Conservation (phyloP, 1,140 invertebrate genomes). For the Cecropterus lyciades region DNA sequence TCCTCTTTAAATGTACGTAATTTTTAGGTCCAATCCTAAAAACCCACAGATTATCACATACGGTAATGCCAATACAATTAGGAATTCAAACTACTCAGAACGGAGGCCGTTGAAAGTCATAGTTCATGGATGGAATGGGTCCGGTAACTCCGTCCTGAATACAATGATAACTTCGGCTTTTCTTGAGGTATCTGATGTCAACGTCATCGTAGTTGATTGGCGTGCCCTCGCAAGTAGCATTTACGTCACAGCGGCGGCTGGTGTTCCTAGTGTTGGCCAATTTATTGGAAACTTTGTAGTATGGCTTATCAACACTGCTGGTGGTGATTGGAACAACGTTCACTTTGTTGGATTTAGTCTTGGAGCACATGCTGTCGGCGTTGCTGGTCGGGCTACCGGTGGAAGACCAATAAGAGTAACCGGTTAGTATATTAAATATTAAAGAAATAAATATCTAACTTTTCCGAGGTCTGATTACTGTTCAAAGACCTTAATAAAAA, state of each 20-base stretch:
- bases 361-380: slow-evolving; percentile 95
- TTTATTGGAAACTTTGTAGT: slow-evolving; percentile 74
- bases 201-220: slow-evolving; percentile 84
- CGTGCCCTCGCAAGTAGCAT: slow-evolving; percentile 38
- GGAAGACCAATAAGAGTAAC: not conserved
- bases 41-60: slow-evolving; percentile 49
- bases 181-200: slow-evolving; percentile 73
- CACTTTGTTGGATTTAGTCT: slow-evolving; percentile 95
- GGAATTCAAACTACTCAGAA: slow-evolving; percentile 54
- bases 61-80: slow-evolving; percentile 47
- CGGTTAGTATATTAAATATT: not conserved
- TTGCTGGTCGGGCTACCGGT: slow-evolving; percentile 80
- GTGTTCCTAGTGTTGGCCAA: slow-evolving; percentile 75
- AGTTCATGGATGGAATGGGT: slow-evolving; percentile 69
- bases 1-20: not conserved
- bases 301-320: slow-evolving; percentile 61
- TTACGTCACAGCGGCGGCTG: slow-evolving; percentile 76
- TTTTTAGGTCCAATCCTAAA: slow-evolving; percentile 52
- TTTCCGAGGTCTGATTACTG: no score
- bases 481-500: no score
- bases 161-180: slow-evolving; percentile 64
- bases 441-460: no score
- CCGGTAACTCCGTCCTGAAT: slow-evolving; percentile 52
- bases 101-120: slow-evolving; percentile 52
- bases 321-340: slow-evolving; percentile 80